phyloP scores from a whole-genome alignment of 2,113 vertebrate genomes.

The Seriola dumerili region DNA sequence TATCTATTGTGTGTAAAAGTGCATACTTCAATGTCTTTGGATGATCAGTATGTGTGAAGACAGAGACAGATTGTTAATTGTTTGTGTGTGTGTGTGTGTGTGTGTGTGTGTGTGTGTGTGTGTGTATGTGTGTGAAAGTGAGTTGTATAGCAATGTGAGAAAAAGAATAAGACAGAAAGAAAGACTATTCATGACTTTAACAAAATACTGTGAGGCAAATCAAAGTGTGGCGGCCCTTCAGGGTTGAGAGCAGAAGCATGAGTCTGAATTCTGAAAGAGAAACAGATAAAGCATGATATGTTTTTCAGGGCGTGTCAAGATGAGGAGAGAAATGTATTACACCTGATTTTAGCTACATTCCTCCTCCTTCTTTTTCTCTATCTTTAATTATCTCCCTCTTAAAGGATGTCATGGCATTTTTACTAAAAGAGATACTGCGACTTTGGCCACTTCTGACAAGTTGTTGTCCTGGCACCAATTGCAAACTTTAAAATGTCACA shows the following conservation, averaged over 20 bases:
- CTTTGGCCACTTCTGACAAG: constrained; percentile 61
- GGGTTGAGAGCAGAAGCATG: not conserved
- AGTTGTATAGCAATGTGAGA: constrained; percentile 3
- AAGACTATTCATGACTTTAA: constrained; percentile 14
- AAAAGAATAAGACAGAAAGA: not conserved
- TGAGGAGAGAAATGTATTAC: constrained; percentile 5
- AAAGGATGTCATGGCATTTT: constrained; percentile 17
- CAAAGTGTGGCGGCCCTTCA: constrained; percentile 11
- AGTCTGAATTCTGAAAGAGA: constrained; percentile 16
- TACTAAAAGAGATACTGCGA: constrained; percentile 21
- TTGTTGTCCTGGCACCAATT: constrained; percentile 55
- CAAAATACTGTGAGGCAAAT: constrained; percentile 12
- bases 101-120: constrained; percentile 17
- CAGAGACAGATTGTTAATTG: constrained; percentile 31
- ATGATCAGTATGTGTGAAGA: constrained; percentile 39
- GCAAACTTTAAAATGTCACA: constrained; percentile 64
- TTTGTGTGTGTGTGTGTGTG: constrained; percentile 7
- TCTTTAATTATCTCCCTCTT: constrained; percentile 42
- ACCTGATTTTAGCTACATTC: constrained; percentile 1
- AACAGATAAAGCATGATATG: constrained; percentile 19
- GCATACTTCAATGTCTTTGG: constrained; percentile 24
- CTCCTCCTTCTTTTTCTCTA: constrained; percentile 1
- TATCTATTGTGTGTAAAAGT: not conserved
- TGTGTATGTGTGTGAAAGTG: constrained; percentile 10
- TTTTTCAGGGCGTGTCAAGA: constrained; percentile 2